A percentile compares a stretch with the other conserved stretches of the same genome.
phyloP scores from a whole-genome alignment of 2,797 vertebrate genomes.

The Tangara arthus region DNA sequence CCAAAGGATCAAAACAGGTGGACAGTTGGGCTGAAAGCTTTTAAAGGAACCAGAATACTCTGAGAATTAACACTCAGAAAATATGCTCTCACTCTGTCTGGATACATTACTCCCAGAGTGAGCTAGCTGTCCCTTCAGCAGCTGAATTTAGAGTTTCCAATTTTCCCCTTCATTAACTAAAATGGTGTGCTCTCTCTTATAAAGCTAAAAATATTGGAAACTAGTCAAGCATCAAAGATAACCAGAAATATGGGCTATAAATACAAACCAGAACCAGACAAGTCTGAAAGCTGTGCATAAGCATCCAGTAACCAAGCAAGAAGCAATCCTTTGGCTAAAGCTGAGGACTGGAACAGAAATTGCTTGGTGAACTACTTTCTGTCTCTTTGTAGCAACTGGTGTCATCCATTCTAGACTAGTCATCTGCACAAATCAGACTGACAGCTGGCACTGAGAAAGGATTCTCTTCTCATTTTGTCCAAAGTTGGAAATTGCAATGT shows the following conservation, averaged over 20 bases:
- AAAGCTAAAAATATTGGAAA: neutral
- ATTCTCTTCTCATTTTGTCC: neutral
- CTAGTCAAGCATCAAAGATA: neutral
- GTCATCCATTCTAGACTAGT: neutral
- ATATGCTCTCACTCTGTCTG: neutral
- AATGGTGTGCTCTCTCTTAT: neutral
- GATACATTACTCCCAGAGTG: neutral
- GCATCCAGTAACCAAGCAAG: neutral
- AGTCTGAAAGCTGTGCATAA: neutral
- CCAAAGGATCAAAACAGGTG: neutral
- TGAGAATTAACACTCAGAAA: neutral
- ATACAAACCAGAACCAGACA: neutral
- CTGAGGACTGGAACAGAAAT: neutral
- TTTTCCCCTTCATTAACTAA: neutral
- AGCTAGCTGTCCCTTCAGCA: neutral
- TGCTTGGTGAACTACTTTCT: neutral
- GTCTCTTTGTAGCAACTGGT: neutral
- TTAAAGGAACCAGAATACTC: neutral
- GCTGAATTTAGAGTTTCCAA: neutral
- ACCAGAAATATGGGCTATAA: neutral
- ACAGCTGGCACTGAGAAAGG: neutral
- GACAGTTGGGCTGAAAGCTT: neutral
- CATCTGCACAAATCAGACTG: constrained; percentile 5
- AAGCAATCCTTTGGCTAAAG: neutral
- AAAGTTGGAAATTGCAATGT: neutral